Evolutionary conservation across 2,888 invertebrate species (phyloP).

Genomic region (Bombylius major): DNA sequence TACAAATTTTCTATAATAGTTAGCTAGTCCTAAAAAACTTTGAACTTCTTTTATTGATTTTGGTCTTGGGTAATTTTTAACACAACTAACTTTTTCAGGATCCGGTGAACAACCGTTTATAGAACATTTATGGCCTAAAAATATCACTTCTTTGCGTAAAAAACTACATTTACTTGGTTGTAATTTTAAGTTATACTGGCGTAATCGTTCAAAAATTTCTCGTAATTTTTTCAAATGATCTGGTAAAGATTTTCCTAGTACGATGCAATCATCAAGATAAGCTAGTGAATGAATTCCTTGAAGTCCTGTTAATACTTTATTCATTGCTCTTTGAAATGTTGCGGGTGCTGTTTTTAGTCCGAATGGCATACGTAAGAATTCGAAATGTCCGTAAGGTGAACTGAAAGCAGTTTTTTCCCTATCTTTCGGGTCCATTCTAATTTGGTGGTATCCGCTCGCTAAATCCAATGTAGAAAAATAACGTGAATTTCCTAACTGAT

Average conservation of each 20-base stretch:
- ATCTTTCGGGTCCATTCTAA: slow-evolving; percentile 21
- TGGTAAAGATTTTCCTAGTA: slow-evolving; percentile 18
- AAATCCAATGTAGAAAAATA: slow-evolving; percentile 30
- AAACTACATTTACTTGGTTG: slow-evolving; percentile 19
- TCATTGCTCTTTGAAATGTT: no score
- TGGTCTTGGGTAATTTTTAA: slow-evolving; percentile 19
- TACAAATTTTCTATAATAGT: background rate
- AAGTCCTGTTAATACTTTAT: no score
- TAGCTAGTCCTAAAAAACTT: slow-evolving; percentile 15
- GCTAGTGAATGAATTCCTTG: slow-evolving; percentile 8
- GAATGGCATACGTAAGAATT: slow-evolving; percentile 16
- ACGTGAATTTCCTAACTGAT: slow-evolving; percentile 25
- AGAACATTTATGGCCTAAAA: slow-evolving; percentile 20
- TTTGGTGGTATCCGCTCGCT: slow-evolving; percentile 31
- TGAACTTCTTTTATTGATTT: slow-evolving; percentile 16
- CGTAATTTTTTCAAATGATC: slow-evolving; percentile 17
- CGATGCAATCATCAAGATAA: slow-evolving; percentile 25
- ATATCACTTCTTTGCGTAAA: slow-evolving; percentile 11
- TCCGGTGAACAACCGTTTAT: slow-evolving; percentile 20
- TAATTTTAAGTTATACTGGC: slow-evolving; percentile 15
- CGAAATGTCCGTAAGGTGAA: slow-evolving; percentile 24
- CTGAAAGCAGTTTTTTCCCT: slow-evolving; percentile 28
- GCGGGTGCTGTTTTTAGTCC: background rate
- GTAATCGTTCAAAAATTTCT: slow-evolving; percentile 16
- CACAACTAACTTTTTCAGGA: slow-evolving; percentile 14